Percentiles rank a stretch among this genome's conserved stretches.
Conservation (phyloP, 2,797 vertebrate genomes). For the Acrocephalus scirpaceus region DNA sequence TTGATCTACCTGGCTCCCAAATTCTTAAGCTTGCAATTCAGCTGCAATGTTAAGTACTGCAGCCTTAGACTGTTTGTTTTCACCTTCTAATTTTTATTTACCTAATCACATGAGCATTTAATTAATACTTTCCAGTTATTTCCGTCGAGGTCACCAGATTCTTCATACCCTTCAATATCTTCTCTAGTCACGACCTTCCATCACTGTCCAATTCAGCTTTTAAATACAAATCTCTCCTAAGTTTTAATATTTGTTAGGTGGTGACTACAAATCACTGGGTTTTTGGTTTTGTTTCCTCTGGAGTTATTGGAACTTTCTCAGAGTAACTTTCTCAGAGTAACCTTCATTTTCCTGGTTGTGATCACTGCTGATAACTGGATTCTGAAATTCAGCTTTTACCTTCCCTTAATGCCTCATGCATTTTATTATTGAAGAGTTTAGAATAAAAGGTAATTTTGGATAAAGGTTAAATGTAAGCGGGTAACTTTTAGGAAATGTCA, state of each 20-base stretch:
- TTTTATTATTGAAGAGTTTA: not conserved
- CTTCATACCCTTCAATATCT: not conserved
- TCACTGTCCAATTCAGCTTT: constrained; percentile 15
- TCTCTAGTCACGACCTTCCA: not conserved
- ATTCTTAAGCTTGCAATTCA: not conserved
- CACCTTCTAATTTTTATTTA: not conserved
- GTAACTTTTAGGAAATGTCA: not conserved
- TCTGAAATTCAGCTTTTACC: not conserved
- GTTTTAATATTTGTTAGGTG: not conserved
- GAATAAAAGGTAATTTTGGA: constrained; percentile 8
- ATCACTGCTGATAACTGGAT: not conserved
- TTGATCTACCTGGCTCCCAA: not conserved
- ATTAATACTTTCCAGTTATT: not conserved
- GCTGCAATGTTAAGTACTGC: not conserved
- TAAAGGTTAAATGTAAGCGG: not conserved
- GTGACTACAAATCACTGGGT: constrained; percentile 39
- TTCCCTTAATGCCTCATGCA: not conserved
- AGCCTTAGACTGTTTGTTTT: not conserved
- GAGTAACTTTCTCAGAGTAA: not conserved
- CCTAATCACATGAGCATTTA: not conserved
- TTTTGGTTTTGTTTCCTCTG: constrained; percentile 36
- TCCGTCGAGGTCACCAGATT: not conserved
- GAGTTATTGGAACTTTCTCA: not conserved
- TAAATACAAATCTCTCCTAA: not conserved
- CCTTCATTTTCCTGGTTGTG: not conserved